Conservation (phyloP, 2,797 vertebrate species). For the Allobates femoralis region DNA sequence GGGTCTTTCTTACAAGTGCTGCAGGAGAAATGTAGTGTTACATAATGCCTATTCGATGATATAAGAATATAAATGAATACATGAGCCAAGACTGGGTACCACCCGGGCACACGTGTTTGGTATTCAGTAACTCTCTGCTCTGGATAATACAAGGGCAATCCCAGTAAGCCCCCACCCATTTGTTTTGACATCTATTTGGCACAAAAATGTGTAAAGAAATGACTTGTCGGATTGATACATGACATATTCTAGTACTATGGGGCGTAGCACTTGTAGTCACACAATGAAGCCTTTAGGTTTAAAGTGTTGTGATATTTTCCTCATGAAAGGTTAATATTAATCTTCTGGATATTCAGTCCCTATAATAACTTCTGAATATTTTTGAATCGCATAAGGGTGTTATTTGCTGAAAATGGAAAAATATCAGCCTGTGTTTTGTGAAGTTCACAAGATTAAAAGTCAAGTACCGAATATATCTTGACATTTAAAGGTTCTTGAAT, state of each 20-base stretch:
- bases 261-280: background rate
- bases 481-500: slow-evolving; percentile 32
- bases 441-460: slow-evolving; percentile 1
- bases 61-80: no score
- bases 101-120: background rate
- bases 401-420: background rate
- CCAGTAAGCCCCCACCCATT: background rate
- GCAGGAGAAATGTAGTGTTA: no score
- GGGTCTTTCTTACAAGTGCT: no score
- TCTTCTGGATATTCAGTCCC: background rate
- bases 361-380: background rate
- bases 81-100: background rate
- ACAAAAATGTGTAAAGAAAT: background rate
- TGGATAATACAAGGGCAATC: background rate
- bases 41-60: no score
- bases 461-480: background rate
- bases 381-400: background rate
- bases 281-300: background rate
- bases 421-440: background rate
- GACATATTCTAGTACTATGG: background rate
- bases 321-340: background rate
- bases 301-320: background rate
- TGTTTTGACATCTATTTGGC: background rate
- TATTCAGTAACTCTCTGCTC: background rate
- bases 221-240: background rate